Evolutionary conservation across 2,113 vertebrate genomes (phyloP), one percentile per base, ranked within the genome.

Genomic region (Alaudala cheleensis): DNA sequence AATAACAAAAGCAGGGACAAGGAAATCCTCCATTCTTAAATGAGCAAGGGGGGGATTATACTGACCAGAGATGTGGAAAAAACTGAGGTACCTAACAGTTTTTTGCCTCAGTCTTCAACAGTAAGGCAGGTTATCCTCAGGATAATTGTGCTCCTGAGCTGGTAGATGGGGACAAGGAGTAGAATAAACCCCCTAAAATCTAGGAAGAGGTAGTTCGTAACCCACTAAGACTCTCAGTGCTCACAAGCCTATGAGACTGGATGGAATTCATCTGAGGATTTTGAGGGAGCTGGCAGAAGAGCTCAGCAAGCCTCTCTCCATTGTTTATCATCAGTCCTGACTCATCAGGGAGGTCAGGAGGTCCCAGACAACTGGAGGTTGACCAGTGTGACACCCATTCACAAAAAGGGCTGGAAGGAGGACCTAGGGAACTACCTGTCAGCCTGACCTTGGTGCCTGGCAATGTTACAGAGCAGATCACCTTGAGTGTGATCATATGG

Each of bases 51-150:
- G 18, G 10, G 10, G 7, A 37, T 50, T 81, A 26, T 24, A 44
- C 2, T 65, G 10, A 57, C 10, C 12, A 57, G 57, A 72, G 31
- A 44, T 8, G 10, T 40, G 31, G 34, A 42, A 88, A 56, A 26
- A 2, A 8, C 34, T 49, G 29, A 56, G 16, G 6, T 49, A 24
- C 28, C n/a, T 19, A 11, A 11, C 6, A 62, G 0, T 7, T 18
- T 61, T 54, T 64, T 72, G 9, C 25, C 22, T 50, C 34, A 50
- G 6, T 31, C 22, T 44, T 44, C 50, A 65, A 33, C 18, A 57
- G 10, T 33, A 57, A 72, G 22, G 12, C 18, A 25, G 8, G 8
- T 44, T 57, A 37, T 65, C 22, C 5, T 37, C 31, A 37, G 22
- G 10, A 37, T 37, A 28, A 33, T 6, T 50, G 14, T 25, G 8